Evolutionary conservation across 1,140 invertebrate species (phyloP), one percentile per base, ranked within the genome.

Genomic region (Hypothenemus hampei): DNA sequence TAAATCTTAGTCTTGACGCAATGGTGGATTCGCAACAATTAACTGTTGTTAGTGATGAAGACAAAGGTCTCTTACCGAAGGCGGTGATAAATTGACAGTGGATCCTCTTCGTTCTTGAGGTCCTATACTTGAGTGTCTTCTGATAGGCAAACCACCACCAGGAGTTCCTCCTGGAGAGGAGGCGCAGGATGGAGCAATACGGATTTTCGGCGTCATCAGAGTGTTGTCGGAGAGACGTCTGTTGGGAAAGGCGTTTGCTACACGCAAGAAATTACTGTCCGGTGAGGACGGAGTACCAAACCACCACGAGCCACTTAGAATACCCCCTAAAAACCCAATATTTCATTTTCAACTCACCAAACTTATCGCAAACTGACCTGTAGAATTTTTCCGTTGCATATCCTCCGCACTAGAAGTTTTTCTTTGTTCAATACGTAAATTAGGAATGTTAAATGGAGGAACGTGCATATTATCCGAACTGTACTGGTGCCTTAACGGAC

Each of bases 151-250:
- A 0, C 86, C 85, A 0, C 86, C 85, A 19, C 86, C 86, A 1
- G 87, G 87, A 5, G 89, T 89, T 2, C 86, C 88, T 8, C 89
- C 87, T 0, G 90, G 89, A 2, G 87, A 90, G 10, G 86, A 91
- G 2, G 84, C 85, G 68, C 87, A 90, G n/a, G 86, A 90, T 26
- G 86, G 87, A 2, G 86, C 86, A 26, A 91, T 83, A 10, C 84
- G 79, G 59, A 91, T 92, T 75, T 89, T 93, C 8, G 90, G 88
- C 19, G 91, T 88, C 82, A 91, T 91, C 61, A 94, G 74, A 18
- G 89, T 91, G 72, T 93, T 94, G 73, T 95, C 91, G 3, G 90
- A 93, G 18, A 93, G 78, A 24, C 91, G 83, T 39, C 91, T 82
- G 67, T 84, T 91, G 15, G 88, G 83, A 67, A 89, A 88, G 3